Evolutionary conservation across 2,797 vertebrate genomes (phyloP).

Genomic region (Hydrophis major): DNA sequence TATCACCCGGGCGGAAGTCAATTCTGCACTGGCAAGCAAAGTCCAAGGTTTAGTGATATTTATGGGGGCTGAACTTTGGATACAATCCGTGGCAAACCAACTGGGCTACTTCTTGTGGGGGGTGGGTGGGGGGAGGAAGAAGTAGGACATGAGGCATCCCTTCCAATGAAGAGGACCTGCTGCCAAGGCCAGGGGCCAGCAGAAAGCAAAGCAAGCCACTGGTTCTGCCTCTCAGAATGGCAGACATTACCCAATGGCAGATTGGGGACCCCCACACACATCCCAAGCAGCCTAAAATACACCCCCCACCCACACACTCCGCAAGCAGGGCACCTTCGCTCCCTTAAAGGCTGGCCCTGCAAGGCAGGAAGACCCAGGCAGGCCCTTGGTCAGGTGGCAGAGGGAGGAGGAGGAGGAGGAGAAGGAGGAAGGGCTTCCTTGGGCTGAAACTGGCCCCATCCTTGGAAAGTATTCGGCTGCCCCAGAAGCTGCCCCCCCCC

Average conservation of each 20-base stretch:
- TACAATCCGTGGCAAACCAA: neutral
- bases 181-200: neutral
- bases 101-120: neutral
- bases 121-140: rapidly evolving
- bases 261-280: rapidly evolving
- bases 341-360: neutral
- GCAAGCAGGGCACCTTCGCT: neutral
- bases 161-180: neutral
- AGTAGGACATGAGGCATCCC: neutral
- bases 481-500: neutral
- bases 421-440: neutral
- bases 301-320: neutral
- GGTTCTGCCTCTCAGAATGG: neutral
- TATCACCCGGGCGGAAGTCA: neutral
- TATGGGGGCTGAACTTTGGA: neutral
- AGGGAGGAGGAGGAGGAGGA: neutral
- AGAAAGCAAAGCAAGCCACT: neutral
- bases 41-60: neutral
- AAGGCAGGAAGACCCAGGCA: neutral
- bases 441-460: neutral
- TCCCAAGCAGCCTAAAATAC: too few species aligned
- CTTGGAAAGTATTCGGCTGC: neutral
- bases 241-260: neutral
- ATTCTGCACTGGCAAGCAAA: neutral
- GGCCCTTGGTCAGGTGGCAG: neutral